Conservation (phyloP, 1,140 invertebrate genomes). For the Anastrepha obliqua region DNA sequence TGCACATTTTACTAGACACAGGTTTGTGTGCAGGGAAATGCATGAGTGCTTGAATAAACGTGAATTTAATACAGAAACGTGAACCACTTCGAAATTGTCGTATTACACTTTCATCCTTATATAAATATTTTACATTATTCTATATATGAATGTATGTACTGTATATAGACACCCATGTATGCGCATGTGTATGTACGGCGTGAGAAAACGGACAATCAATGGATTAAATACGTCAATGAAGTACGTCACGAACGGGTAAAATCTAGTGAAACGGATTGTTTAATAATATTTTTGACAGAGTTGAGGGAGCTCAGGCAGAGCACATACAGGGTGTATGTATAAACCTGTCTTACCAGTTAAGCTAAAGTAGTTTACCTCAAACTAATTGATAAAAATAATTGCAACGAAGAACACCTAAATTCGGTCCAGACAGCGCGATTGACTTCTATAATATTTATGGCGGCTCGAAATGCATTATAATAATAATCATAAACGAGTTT, state of each 20-base stretch:
- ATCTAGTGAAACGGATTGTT: neutral
- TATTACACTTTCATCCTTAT: neutral
- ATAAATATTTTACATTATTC: neutral
- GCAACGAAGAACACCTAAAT: too few relatives aligned
- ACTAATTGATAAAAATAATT: too few relatives aligned
- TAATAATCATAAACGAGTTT: too few relatives aligned
- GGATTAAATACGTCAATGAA: slow-evolving; percentile 19
- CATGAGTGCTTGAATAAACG: neutral
- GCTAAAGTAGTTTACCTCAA: too few relatives aligned
- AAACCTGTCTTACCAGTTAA: too few relatives aligned
- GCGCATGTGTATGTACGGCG: neutral
- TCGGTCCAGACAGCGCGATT: too few relatives aligned
- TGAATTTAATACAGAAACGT: slow-evolving; percentile 21
- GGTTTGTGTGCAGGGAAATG: neutral
- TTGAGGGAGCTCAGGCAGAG: neutral
- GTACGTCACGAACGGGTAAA: slow-evolving; percentile 9
- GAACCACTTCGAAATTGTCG: neutral
- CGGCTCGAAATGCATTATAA: too few relatives aligned
- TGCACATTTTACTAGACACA: too few relatives aligned
- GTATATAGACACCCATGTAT: neutral
- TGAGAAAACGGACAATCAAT: neutral
- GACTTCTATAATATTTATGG: too few relatives aligned
- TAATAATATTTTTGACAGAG: neutral
- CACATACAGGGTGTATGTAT: neutral
- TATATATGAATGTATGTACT: neutral